Base-by-base conservation (phyloP, 2,888 invertebrate species). In the Ectemnius continuus region DNA sequence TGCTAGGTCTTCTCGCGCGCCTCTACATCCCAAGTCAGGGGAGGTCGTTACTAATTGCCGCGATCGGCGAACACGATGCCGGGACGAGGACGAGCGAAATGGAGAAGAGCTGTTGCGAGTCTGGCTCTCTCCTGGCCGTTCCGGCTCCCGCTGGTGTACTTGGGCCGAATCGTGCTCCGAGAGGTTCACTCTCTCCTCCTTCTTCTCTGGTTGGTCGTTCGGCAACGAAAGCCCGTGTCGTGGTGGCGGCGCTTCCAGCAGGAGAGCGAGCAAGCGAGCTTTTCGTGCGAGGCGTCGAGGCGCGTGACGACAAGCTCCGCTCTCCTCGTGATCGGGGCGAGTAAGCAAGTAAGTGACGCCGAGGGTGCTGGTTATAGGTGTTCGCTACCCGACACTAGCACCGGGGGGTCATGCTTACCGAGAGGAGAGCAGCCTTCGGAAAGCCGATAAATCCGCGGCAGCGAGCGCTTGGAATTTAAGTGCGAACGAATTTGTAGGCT, bases 401-500 rank as follows among this genome's bases (percentile, higher is more conserved):
- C 61, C 47, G 6, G 63, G 61, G 59, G 26, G 45, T 67, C 58
- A 23, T 64, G 72, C 52, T 65, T 52, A 16, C 16, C 52, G 52
- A 14, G 52, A 52, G 52, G 14, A 52, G 70, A 61, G 59, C 58
- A 61, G 58, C 69, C 56, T 61, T 58, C 75, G 72, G 74, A 80
- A 69, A 75, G 64, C 46, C 79, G 69, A 83, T 82, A 83, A 82
- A 82, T 82, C 70, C 64, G 59, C 14, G 23, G 18, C n/a, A 45
- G 46, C 67, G 58, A 23, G 16, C 23, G 46, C 68, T 45, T 67
- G 87, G 88, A 89, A 90, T 89, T 89, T 87, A 87, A 90, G 89
- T 88, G 89, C 88, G 85, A 90, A 90, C 88, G 88, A 90, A 90
- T 90, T 90, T 89, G 90, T 89, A 88, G 85, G 85, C 85, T 78